A percentile compares a stretch with the other conserved stretches of the same genome.
These are phyloP conservation scores for Cynoglossus semilaevis DNA, from an alignment of 2,113 vertebrate genomes.

Conservation along the genomic window DNA sequence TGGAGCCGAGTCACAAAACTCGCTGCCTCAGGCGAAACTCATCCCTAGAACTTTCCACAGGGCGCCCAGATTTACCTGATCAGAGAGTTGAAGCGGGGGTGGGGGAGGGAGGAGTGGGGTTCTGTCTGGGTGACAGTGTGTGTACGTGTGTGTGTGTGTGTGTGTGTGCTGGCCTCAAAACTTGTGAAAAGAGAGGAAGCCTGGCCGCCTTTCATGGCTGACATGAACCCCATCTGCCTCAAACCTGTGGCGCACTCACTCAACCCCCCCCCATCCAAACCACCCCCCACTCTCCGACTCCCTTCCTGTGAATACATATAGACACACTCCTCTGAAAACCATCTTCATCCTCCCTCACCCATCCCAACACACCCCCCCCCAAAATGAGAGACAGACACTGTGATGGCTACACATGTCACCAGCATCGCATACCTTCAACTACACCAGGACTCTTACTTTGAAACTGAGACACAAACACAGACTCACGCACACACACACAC, in stretches of 20 bases:
- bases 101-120: slow-evolving; percentile 24
- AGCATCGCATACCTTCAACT: slow-evolving; percentile 82
- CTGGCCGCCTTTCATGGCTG: slow-evolving; percentile 95
- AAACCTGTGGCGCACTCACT: slow-evolving; percentile 94
- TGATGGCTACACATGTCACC: slow-evolving; percentile 93
- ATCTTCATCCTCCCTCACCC: neutral
- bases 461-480: slow-evolving; percentile 31
- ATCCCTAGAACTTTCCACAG: slow-evolving; percentile 90
- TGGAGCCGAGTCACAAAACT: slow-evolving; percentile 95
- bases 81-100: slow-evolving; percentile 72
- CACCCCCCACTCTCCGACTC: slow-evolving; percentile 5
- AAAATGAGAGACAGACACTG: slow-evolving; percentile 89
- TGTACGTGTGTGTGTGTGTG: slow-evolving; percentile 13
- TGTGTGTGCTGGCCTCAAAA: slow-evolving; percentile 26
- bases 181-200: slow-evolving; percentile 88
- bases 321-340: slow-evolving; percentile 6
- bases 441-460: slow-evolving; percentile 46
- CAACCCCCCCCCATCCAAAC: slow-evolving; percentile 60
- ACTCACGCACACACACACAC: slow-evolving; percentile 33
- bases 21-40: slow-evolving; percentile 88
- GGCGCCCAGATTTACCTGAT: slow-evolving; percentile 98
- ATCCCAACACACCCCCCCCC: neutral
- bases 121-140: slow-evolving; percentile 4
- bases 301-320: neutral
- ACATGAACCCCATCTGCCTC: slow-evolving; percentile 96